Evolutionary conservation across 2,888 invertebrate genomes (phyloP).

Genomic region (Acanthosepion lycidas): DNA sequence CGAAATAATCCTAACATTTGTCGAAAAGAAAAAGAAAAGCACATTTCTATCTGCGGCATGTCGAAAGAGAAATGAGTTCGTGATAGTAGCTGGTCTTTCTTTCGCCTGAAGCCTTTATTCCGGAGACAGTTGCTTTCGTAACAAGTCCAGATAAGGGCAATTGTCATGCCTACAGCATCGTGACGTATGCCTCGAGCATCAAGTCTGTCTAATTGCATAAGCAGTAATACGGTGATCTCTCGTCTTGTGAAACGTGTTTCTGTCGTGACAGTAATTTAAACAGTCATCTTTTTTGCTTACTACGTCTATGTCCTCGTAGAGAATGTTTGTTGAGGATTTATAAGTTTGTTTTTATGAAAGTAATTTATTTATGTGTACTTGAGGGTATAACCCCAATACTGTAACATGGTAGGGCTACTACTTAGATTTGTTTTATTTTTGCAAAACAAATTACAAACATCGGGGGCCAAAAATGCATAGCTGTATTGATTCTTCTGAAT

Average conservation of each 20-base stretch:
- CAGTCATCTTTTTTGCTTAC: not conserved
- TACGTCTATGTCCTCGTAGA: rapidly evolving
- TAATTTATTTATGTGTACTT: no score
- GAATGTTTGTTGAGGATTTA: not conserved
- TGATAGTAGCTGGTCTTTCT: not conserved
- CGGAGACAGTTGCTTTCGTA: not conserved
- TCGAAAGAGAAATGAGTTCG: not conserved
- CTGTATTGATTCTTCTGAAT: no score
- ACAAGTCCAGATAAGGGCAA: not conserved
- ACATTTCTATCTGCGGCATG: not conserved
- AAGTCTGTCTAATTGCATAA: not conserved
- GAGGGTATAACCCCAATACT: no score
- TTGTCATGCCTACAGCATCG: not conserved
- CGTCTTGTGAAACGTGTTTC: not conserved
- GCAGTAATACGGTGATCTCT: not conserved
- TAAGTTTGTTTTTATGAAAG: no score
- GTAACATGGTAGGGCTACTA: no score
- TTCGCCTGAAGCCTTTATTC: not conserved
- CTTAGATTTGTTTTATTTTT: no score
- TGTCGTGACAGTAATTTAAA: not conserved
- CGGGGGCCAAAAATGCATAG: no score
- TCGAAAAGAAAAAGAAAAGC: not conserved
- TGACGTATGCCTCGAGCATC: not conserved
- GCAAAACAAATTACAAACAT: no score
- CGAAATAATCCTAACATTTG: no score